These are phyloP conservation scores for Platycnemis pennipes DNA, from an alignment of 2,888 invertebrate species.

Conservation along the genomic window DNA sequence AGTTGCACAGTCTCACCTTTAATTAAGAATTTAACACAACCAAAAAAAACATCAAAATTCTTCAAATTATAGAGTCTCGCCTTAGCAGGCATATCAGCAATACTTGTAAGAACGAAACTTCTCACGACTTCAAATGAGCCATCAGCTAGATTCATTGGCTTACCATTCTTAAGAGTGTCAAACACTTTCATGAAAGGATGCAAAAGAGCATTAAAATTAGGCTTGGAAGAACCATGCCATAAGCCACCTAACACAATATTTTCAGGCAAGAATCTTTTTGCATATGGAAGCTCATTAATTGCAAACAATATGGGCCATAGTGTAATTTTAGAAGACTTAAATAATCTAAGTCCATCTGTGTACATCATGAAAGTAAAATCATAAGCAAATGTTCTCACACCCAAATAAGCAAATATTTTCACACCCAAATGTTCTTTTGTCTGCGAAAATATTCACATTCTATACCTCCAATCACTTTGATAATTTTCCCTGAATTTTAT, in stretches of 20 bases:
- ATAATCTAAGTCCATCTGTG: neutral
- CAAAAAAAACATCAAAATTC: neutral
- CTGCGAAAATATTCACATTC: too few relatives aligned
- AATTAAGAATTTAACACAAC: neutral
- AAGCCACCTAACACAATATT: slow-evolving; percentile 4
- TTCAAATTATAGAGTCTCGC: neutral
- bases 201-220: slow-evolving; percentile 18
- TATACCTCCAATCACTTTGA: too few relatives aligned
- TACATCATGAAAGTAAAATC: neutral
- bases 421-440: too few relatives aligned
- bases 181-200: neutral
- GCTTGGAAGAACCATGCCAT: neutral
- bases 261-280: slow-evolving; percentile 4
- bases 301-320: neutral
- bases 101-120: neutral
- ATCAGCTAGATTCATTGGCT: neutral
- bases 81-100: slow-evolving; percentile 10
- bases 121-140: neutral
- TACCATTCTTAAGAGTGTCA: neutral
- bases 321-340: neutral
- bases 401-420: too few relatives aligned
- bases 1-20: too few relatives aligned
- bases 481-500: too few relatives aligned
- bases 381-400: too few relatives aligned
- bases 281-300: slow-evolving; percentile 45